A percentile compares a stretch with the other conserved stretches of the same genome.
phyloP scores from a whole-genome alignment of 2,888 invertebrate species.

The Cantharis rustica region DNA sequence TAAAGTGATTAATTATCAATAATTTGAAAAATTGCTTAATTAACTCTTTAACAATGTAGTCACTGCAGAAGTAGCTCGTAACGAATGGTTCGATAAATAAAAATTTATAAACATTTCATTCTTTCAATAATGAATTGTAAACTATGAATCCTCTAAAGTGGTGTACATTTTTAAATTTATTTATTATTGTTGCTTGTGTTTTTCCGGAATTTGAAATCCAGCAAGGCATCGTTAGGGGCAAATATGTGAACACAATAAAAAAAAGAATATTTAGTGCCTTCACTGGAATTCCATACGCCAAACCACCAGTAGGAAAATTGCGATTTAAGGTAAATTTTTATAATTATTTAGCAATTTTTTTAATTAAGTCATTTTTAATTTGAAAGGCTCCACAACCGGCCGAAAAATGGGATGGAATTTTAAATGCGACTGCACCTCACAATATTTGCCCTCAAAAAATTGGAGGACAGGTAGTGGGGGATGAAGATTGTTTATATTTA shows the following conservation, averaged over 20 bases:
- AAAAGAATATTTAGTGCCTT: conserved; percentile 65
- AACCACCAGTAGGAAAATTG: conserved; percentile 64
- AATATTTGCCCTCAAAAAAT: conserved; percentile 68
- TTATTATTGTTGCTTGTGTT: background rate
- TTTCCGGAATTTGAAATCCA: background rate
- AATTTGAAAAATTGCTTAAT: background rate
- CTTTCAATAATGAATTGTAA: background rate
- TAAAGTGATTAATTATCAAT: background rate
- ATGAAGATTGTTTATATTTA: conserved; percentile 83
- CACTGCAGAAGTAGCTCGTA: background rate
- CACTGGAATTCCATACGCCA: conserved; percentile 68
- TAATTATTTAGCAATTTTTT: background rate
- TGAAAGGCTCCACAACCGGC: conserved; percentile 70
- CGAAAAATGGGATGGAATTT: conserved; percentile 65
- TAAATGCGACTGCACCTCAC: conserved; percentile 68
- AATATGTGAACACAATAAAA: conserved; percentile 58
- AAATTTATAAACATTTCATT: background rate
- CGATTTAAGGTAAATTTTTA: conserved; percentile 63
- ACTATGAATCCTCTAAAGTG: background rate
- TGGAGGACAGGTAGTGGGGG: conserved; percentile 61
- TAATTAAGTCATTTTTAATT: background rate
- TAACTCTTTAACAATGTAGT: background rate
- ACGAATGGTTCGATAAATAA: background rate
- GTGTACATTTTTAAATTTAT: background rate
- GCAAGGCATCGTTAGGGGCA: conserved; percentile 10